Percentiles rank a stretch among this genome's conserved stretches.
phyloP scores from a whole-genome alignment of 2,888 invertebrate species.

The Julus scandinavius region DNA sequence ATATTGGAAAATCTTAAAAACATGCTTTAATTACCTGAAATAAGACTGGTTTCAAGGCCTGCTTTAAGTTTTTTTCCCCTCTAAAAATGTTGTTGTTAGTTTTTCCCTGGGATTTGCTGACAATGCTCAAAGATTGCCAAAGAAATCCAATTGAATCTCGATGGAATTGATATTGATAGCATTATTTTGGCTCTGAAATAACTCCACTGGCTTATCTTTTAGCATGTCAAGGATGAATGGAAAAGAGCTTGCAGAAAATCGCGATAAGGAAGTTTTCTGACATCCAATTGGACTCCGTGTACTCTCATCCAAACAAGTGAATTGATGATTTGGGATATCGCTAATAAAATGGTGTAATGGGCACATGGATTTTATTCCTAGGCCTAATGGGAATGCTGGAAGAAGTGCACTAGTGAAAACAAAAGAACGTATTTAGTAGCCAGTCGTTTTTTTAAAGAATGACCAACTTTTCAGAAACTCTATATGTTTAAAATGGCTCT shows the following conservation, averaged over 20 bases:
- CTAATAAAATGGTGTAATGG: constrained; percentile 39
- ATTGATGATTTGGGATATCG: constrained; percentile 26
- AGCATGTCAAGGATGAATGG: constrained; percentile 49
- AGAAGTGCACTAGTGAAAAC: neutral
- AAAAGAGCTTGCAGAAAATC: constrained; percentile 35
- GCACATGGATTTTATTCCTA: neutral
- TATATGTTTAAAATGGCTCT: too few species aligned
- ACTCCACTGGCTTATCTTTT: constrained; percentile 43
- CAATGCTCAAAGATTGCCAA: constrained; percentile 22
- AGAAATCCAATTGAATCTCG: constrained; percentile 50
- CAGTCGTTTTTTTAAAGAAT: too few species aligned
- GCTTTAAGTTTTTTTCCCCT: neutral
- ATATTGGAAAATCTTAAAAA: too few species aligned
- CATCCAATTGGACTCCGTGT: constrained; percentile 39
- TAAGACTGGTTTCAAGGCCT: neutral
- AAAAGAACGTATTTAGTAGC: neutral
- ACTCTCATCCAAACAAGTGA: constrained; percentile 43
- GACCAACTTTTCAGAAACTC: too few species aligned
- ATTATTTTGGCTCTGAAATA: constrained; percentile 46
- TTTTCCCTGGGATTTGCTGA: constrained; percentile 28
- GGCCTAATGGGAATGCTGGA: constrained; percentile 3
- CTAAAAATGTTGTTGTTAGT: constrained; percentile 28
- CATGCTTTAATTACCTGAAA: neutral
- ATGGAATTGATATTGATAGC: constrained; percentile 47
- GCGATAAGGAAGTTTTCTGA: constrained; percentile 47